A percentile compares a stretch with the other conserved stretches of the same genome.
These are phyloP conservation scores for Tapirus indicus DNA, from an alignment of 2,797 vertebrate species.

Conservation along the genomic window DNA sequence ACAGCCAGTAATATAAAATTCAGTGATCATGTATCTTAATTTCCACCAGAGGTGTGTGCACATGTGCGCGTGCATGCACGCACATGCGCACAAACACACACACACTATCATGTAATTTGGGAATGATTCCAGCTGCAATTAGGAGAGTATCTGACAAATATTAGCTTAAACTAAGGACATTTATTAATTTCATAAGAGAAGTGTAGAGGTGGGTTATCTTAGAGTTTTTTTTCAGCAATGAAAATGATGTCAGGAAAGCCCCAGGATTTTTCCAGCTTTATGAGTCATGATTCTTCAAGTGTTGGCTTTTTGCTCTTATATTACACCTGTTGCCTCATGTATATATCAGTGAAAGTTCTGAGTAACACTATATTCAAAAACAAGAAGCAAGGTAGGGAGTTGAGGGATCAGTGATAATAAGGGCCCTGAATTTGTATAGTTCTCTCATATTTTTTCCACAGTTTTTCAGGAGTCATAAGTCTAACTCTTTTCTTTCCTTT, in stretches of 20 bases:
- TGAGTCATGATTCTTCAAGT: neutral
- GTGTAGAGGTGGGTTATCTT: neutral
- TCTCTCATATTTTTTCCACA: neutral
- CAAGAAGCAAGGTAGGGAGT: neutral
- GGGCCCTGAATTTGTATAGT: neutral
- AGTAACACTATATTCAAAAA: neutral
- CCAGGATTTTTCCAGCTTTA: neutral
- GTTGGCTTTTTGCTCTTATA: neutral
- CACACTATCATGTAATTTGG: neutral
- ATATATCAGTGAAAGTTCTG: neutral
- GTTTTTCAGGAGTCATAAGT: neutral
- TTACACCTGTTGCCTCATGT: neutral
- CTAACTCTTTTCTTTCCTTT: neutral
- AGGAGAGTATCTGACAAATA: neutral
- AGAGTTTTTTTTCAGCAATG: neutral
- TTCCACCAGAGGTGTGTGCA: neutral
- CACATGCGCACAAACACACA: neutral
- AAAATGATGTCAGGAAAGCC: neutral
- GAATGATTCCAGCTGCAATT: neutral
- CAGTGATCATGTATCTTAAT: neutral
- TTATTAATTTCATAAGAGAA: neutral
- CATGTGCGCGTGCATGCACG: accelerated
- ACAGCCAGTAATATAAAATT: neutral
- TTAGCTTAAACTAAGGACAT: neutral
- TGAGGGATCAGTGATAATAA: neutral